Percentiles rank a stretch among this genome's conserved stretches.
These are phyloP conservation scores for Parnassius apollo DNA, from an alignment of 2,888 invertebrate species.

Conservation along the genomic window DNA sequence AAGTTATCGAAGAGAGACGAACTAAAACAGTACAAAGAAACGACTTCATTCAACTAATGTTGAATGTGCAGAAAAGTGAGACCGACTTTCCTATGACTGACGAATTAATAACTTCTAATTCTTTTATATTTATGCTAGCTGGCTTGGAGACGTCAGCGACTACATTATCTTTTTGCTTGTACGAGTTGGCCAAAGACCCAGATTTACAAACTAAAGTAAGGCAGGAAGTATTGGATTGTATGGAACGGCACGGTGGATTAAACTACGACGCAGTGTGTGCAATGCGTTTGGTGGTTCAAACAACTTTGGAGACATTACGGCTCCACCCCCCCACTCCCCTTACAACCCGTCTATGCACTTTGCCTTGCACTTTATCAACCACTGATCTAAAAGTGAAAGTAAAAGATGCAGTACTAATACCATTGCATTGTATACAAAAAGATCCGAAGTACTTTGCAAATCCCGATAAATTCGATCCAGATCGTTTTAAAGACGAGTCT, in stretches of 20 bases:
- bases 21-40: slow-evolving; percentile 53
- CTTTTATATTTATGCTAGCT: slow-evolving; percentile 77
- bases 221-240: slow-evolving; percentile 58
- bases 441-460: slow-evolving; percentile 63
- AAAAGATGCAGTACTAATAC: slow-evolving; percentile 64
- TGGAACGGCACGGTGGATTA: slow-evolving; percentile 51
- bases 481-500: slow-evolving; percentile 57
- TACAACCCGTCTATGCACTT: slow-evolving; percentile 67
- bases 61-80: slow-evolving; percentile 66
- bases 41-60: slow-evolving; percentile 74
- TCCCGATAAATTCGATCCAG: slow-evolving; percentile 69
- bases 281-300: slow-evolving; percentile 60
- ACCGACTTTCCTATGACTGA: slow-evolving; percentile 66
- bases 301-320: slow-evolving; percentile 61
- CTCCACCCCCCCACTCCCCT: slow-evolving; percentile 71
- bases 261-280: slow-evolving; percentile 65
- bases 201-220: slow-evolving; percentile 61
- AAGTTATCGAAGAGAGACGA: slow-evolving; percentile 65
- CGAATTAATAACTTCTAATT: slow-evolving; percentile 73
- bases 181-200: slow-evolving; percentile 64
- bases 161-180: slow-evolving; percentile 70
- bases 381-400: slow-evolving; percentile 56
- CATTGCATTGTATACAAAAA: slow-evolving; percentile 65
- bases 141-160: slow-evolving; percentile 72
- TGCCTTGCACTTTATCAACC: slow-evolving; percentile 56